phyloP scores from a whole-genome alignment of 2,888 invertebrate genomes.

The Druceiella hillmani region DNA sequence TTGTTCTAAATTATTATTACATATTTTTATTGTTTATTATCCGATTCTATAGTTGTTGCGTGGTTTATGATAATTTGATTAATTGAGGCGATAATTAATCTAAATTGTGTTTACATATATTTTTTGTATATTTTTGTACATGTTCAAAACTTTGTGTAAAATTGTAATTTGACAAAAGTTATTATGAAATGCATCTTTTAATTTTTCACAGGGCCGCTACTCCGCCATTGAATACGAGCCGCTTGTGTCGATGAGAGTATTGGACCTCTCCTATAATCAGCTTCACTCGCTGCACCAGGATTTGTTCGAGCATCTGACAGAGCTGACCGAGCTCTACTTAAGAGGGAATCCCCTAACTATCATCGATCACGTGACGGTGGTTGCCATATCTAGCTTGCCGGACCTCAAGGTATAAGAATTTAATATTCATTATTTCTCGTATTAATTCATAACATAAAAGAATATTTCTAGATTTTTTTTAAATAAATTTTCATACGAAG shows the following conservation, averaged over 20 bases:
- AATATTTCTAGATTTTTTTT: neutral
- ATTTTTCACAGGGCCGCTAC: constrained; percentile 51
- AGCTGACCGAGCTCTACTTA: constrained; percentile 61
- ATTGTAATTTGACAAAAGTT: too few relatives aligned
- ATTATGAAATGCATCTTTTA: too few relatives aligned
- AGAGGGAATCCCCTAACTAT: constrained; percentile 68
- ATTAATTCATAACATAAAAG: constrained; percentile 3
- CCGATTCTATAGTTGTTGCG: too few relatives aligned
- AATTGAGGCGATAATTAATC: too few relatives aligned
- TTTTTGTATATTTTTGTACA: too few relatives aligned
- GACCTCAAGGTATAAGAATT: constrained; percentile 53
- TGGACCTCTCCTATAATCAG: constrained; percentile 65
- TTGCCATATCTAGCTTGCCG: constrained; percentile 60
- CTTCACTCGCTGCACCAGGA: constrained; percentile 65
- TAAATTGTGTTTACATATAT: too few relatives aligned
- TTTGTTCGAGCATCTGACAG: constrained; percentile 68
- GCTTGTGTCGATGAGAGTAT: constrained; percentile 48
- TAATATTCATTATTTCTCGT: constrained; percentile 5
- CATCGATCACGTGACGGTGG: constrained; percentile 57
- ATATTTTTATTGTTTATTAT: too few relatives aligned
- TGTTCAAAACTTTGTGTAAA: too few relatives aligned
- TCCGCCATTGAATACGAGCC: constrained; percentile 55
- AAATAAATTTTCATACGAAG: too few relatives aligned
- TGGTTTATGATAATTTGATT: too few relatives aligned
- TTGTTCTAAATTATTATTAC: too few relatives aligned